These are phyloP conservation scores for Dipodomys stephensi DNA, from an alignment of 2,113 vertebrate species.

Conservation along the genomic window DNA sequence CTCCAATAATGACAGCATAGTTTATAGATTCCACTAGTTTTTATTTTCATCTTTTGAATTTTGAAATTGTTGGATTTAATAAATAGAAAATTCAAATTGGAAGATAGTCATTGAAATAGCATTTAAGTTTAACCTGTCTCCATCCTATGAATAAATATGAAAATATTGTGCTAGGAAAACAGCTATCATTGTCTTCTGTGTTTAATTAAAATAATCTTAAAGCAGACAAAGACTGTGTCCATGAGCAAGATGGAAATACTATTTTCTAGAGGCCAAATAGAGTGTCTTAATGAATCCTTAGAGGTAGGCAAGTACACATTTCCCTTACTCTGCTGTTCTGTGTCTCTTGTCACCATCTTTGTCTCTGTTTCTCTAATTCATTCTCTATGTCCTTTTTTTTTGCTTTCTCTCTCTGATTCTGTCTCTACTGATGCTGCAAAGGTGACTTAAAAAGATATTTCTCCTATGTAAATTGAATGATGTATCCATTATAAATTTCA, in stretches of 20 bases:
- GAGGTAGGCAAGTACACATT: not conserved
- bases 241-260: not conserved
- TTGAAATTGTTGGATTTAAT: not conserved
- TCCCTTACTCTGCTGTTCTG: not conserved
- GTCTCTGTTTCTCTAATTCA: not conserved
- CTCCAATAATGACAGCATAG: not conserved
- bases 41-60: not conserved
- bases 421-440: not conserved
- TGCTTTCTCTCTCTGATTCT: not conserved
- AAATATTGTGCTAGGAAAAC: constrained; percentile 9
- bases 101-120: not conserved
- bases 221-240: constrained; percentile 47
- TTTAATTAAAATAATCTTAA: constrained; percentile 67
- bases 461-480: not conserved
- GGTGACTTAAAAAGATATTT: not conserved
- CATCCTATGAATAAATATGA: not conserved
- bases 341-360: no score
- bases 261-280: constrained; percentile 18
- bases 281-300: constrained; percentile 48
- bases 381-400: not conserved
- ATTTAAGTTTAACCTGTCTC: not conserved
- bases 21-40: not conserved
- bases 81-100: not conserved
- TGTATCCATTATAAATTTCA: not conserved
- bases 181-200: constrained; percentile 37